These are phyloP conservation scores for Anastrepha ludens DNA, from an alignment of 1,140 invertebrate genomes.

Conservation along the genomic window DNA sequence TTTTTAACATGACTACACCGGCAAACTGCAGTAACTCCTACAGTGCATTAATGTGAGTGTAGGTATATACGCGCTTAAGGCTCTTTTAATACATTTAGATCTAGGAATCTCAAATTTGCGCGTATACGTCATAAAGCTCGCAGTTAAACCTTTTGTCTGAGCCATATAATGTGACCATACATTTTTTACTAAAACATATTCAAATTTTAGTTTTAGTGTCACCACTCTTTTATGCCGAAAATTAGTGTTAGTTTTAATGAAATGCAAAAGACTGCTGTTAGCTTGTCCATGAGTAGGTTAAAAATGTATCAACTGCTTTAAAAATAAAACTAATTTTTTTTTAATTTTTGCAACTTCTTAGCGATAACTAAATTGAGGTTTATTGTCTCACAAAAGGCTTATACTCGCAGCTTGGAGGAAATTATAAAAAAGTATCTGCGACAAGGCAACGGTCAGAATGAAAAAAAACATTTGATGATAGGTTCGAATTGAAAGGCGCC, in stretches of 20 bases:
- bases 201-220: background rate
- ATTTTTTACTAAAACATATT: background rate
- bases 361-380: no score
- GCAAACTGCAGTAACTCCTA: background rate
- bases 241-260: background rate
- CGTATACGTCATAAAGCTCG: background rate
- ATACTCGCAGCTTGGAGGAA: no score
- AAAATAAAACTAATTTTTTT: no score
- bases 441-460: no score
- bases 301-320: no score
- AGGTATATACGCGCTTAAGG: background rate
- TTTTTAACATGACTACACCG: constrained; percentile 1
- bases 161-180: background rate
- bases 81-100: constrained; percentile 19
- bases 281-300: background rate
- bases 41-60: background rate
- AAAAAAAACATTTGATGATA: no score
- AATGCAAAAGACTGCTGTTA: background rate
- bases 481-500: no score
- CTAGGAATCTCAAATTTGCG: background rate
- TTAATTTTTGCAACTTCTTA: no score
- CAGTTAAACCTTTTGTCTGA: background rate
- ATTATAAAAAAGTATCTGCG: no score
- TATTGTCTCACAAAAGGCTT: no score
- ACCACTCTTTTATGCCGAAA: background rate